Base-by-base conservation (phyloP, 2,797 vertebrate genomes). In the Trachops cirrhosus region DNA sequence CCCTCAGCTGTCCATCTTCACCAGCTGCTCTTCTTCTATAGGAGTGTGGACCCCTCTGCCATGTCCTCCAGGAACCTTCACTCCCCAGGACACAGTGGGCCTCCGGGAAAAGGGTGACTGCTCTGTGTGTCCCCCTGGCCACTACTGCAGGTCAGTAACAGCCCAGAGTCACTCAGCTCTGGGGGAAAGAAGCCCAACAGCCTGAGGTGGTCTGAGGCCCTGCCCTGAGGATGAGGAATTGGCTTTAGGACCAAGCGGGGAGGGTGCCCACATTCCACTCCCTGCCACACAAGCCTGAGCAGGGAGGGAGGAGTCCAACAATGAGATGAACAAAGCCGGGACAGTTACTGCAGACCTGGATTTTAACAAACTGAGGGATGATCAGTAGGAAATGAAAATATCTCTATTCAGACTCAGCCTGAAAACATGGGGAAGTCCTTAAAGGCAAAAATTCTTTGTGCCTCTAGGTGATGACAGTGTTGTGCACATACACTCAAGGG, bases 61-160 rank as follows among this genome's bases (percentile, higher is more conserved):
- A 0, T 99, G 99, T 92, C 99, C 99, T 26, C 98, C 99, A 92
- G 99, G 99, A 93, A 99, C 99, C 9, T 99, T 99, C 96, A 99
- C 99, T 37, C 97, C 97, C 80, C 92, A 96, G 73, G 98, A 99
- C 37, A 91, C 96, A 22, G 87, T 94, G 52, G 99, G 99, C 11
- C 98, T 99, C 67, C 98, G 98, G 96, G 98, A 99, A 46, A 98
- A 99, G 93, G 97, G 95, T 71, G 99, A 99, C 97, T 99, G 99
- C 95, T 98, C 99, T 68, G 95, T 99, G 3, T 99, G 99, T 96
- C 99, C 99, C 46, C 97, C 99, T 34, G 99, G 99, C 71, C 99
- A 97, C 93, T 99, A 99, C 97, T 99, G 99, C 99, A 99, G 99
- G 99, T 99, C 22, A 32, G 73, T 86, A 39, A 80, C 5, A 34